Percentiles rank a stretch among this genome's conserved stretches.
Evolutionary conservation across 2,797 vertebrate genomes (phyloP).

Genomic region (Schizopygopsis malacanthus): DNA sequence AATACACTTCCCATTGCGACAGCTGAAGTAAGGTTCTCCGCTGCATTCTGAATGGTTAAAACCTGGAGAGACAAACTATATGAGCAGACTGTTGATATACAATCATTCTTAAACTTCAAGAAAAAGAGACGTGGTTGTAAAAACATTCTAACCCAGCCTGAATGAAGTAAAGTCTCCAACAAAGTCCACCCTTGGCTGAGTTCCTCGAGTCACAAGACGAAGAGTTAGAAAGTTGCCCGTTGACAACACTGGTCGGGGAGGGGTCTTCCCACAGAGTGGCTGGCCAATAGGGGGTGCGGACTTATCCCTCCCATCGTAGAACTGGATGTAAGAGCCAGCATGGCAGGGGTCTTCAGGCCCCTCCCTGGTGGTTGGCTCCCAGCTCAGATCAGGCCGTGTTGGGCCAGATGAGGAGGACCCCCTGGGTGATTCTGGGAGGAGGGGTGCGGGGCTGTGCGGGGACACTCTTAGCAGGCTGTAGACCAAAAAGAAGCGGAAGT

Average conservation of each 20-base stretch:
- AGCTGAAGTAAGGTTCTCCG: slow-evolving; percentile 81
- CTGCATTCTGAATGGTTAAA: slow-evolving; percentile 82
- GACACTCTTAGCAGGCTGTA: slow-evolving; percentile 83
- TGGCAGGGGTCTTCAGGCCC: slow-evolving; percentile 75
- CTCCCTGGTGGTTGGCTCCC: slow-evolving; percentile 67
- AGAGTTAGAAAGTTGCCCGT: slow-evolving; percentile 84
- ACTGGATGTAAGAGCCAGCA: slow-evolving; percentile 85
- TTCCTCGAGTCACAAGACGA: slow-evolving; percentile 86
- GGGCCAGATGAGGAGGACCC: slow-evolving; percentile 54
- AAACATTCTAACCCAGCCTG: slow-evolving; percentile 77
- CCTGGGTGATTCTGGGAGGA: slow-evolving; percentile 69
- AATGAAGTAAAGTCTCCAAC: slow-evolving; percentile 89
- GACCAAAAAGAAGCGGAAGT: slow-evolving; percentile 90
- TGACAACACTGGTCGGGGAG: slow-evolving; percentile 79
- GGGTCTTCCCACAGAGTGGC: slow-evolving; percentile 84
- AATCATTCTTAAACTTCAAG: not conserved
- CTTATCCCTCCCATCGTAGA: slow-evolving; percentile 83
- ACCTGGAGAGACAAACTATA: slow-evolving; percentile 64
- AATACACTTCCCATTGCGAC: slow-evolving; percentile 84
- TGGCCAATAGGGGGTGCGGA: slow-evolving; percentile 73
- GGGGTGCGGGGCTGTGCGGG: slow-evolving; percentile 73
- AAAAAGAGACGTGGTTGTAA: not conserved
- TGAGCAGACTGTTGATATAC: not conserved
- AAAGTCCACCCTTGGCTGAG: slow-evolving; percentile 88
- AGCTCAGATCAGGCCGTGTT: slow-evolving; percentile 62